Conservation (phyloP, 2,113 vertebrate species). For the Brachyhypopomus gauderio region DNA sequence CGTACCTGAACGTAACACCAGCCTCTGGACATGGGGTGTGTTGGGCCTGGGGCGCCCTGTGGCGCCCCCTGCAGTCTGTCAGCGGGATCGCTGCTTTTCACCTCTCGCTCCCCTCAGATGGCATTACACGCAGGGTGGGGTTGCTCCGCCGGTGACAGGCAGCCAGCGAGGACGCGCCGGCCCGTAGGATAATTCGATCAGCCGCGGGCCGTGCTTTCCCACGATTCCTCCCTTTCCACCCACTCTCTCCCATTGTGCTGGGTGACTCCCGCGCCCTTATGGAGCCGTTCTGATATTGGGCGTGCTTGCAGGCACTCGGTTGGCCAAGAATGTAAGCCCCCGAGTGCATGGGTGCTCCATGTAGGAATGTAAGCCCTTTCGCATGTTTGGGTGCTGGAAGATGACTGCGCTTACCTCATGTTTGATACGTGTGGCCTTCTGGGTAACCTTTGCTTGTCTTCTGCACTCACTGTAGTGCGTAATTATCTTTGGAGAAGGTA, state of each 20-base stretch:
- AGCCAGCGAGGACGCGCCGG: conserved; percentile 24
- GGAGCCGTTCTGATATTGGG: conserved; percentile 32
- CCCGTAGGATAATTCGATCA: conserved; percentile 43
- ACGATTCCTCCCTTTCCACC: conserved; percentile 54
- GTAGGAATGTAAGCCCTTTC: not conserved
- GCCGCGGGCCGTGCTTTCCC: conserved; percentile 47
- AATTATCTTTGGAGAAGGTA: conserved; percentile 15
- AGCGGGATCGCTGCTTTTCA: not conserved
- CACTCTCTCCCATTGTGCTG: conserved; percentile 46
- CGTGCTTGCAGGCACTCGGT: conserved; percentile 18
- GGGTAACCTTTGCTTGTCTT: not conserved
- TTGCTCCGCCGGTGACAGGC: not conserved
- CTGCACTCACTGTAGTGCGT: not conserved
- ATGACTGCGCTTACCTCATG: not conserved
- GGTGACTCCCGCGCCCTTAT: conserved; percentile 40
- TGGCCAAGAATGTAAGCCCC: conserved; percentile 13
- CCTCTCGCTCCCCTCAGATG: not conserved
- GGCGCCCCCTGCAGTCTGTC: not conserved
- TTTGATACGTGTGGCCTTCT: not conserved
- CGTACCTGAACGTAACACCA: not conserved
- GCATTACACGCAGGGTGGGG: conserved; percentile 30
- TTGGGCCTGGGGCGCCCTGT: not conserved
- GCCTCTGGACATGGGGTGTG: not conserved
- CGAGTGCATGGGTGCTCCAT: not conserved
- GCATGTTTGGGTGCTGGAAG: not conserved